Evolutionary conservation across 2,888 invertebrate genomes (phyloP), one percentile per base, ranked within the genome.

Genomic region (Platynereis dumerilii): DNA sequence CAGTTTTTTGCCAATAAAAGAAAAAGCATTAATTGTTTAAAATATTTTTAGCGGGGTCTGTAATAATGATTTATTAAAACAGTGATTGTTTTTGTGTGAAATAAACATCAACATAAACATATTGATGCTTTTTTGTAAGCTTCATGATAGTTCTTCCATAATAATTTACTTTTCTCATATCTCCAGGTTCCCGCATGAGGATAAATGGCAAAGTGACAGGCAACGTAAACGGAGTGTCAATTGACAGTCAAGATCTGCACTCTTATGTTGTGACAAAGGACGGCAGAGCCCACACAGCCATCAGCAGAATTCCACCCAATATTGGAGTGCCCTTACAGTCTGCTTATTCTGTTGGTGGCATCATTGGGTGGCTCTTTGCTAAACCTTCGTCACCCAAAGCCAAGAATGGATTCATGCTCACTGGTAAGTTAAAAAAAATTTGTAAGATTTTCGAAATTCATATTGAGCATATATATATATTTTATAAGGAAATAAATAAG

Each of bases 361-460:
- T 92, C 0, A 90, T 97, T 64, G 96, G 94, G 10, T 98, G 96
- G 93, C 86, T 98, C 0, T 98, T 98, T 81, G 96, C 97, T 5
- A 91, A 91, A 77, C 75, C 79, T n/a, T 90, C 92, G 2, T 85
- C 89, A 28, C 89, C 89, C 52, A 86, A 87, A 10, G 91, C 91
- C 1, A 87, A 88, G 64, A 99, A 98, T 83, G 98, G 98, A 65
- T 98, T 95, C 81, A 91, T 93, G 82, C 83, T 85, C 57, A 86
- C 86, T 60, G 86, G 85, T 84, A 67, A 55, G 67, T 12, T 3
- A 15, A 7, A 27, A 5, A 34, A n/a, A n/a, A n/a, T n/a, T n/a
- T n/a, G n/a, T n/a, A 58, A 39, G n/a, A n/a, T n/a, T n/a, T n/a
- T n/a, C n/a, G n/a, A n/a, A n/a, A n/a, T n/a, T n/a, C n/a, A n/a